These are phyloP conservation scores for Stenchaetothrips biformis DNA, from an alignment of 2,888 invertebrate genomes.

Conservation along the genomic window DNA sequence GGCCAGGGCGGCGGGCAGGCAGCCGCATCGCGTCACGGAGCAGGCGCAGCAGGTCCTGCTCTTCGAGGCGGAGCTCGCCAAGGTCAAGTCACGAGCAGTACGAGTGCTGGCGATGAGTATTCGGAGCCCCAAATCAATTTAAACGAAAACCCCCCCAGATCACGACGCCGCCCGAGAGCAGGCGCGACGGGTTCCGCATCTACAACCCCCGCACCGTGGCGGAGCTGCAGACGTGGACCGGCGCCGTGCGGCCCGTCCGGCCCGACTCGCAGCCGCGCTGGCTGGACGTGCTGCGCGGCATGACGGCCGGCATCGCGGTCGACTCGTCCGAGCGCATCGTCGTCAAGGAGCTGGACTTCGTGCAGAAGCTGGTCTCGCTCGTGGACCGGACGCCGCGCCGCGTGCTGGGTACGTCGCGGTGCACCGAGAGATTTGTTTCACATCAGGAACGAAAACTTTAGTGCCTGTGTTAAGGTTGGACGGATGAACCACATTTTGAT, in stretches of 20 bases:
- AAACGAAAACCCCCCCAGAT: constrained; percentile 31
- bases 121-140: no score
- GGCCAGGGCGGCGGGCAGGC: constrained; percentile 36
- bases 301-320: constrained; percentile 55
- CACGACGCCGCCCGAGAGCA: constrained; percentile 39
- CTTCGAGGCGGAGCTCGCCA: constrained; percentile 51
- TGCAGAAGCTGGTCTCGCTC: constrained; percentile 56
- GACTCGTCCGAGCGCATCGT: constrained; percentile 55
- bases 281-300: constrained; percentile 54
- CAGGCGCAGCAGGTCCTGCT: constrained; percentile 47
- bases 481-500: no score
- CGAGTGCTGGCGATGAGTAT: constrained; percentile 20
- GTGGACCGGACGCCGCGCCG: constrained; percentile 52
- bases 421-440: no score
- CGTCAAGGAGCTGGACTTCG: constrained; percentile 61
- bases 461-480: no score
- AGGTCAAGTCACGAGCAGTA: constrained; percentile 43
- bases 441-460: no score
- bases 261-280: constrained; percentile 57
- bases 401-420: constrained; percentile 48
- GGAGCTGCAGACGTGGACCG: constrained; percentile 42
- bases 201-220: constrained; percentile 43
- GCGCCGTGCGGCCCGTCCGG: constrained; percentile 36
- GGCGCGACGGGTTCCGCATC: constrained; percentile 41
- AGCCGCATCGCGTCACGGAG: constrained; percentile 35